Evolutionary conservation across 2,888 invertebrate species (phyloP).

Genomic region (Sacculina carcini): DNA sequence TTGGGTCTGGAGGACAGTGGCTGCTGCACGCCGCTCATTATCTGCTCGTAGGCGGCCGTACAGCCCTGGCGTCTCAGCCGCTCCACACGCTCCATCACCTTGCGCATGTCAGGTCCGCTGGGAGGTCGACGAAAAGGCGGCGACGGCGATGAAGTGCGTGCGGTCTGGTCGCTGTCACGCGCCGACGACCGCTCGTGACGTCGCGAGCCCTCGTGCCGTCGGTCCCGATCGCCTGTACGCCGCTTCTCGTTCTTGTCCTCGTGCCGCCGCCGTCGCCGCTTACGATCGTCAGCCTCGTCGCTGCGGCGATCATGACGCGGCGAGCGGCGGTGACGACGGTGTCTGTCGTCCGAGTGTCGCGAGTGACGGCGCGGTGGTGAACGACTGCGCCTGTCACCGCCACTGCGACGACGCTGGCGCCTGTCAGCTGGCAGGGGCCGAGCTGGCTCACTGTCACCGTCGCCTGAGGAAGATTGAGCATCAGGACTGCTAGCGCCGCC

Average conservation of each 20-base stretch:
- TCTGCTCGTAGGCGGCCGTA: background rate
- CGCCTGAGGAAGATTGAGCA: background rate
- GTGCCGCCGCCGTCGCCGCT: background rate
- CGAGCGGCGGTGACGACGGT: background rate
- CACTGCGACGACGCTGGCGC: background rate
- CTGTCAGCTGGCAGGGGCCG: background rate
- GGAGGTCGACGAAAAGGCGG: background rate
- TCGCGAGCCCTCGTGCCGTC: background rate
- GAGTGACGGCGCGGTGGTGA: background rate
- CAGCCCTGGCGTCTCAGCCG: background rate
- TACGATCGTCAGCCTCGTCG: background rate
- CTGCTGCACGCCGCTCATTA: background rate
- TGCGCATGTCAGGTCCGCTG: background rate
- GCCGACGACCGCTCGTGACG: background rate
- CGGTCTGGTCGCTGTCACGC: background rate
- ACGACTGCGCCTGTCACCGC: background rate
- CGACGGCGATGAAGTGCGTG: background rate
- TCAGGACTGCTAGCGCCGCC: background rate
- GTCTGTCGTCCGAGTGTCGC: background rate
- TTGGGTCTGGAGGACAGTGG: background rate
- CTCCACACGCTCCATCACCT: background rate
- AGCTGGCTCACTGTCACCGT: background rate
- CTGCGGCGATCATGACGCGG: background rate
- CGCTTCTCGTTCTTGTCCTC: background rate
- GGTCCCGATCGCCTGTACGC: background rate